Evolutionary conservation across 2,797 vertebrate genomes (phyloP), one percentile per base, ranked within the genome.

Genomic region (Heteromormyrus szaboi): DNA sequence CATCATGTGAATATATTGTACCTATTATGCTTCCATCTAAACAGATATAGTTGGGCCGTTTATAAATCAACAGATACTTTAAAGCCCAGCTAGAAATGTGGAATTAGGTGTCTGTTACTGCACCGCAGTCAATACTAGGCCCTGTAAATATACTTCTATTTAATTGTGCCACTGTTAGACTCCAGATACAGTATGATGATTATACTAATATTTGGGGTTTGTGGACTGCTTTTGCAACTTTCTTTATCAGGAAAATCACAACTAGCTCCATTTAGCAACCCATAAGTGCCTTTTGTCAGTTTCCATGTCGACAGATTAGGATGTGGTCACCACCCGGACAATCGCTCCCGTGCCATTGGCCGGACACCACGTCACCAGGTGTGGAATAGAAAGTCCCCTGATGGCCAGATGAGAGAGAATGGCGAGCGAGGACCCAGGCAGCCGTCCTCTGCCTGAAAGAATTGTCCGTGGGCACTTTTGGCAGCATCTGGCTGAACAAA

Each of bases 381-480:
- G 87, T n/a, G 41, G 14, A 29, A 17, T 84, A 51, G 92, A 93
- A 29, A 65, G 22, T 9, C 87, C 29, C 76, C 76, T 44, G 59
- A 81, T 11, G 51, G 85, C 12, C 54, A 12, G 46, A 44, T 91
- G 9, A 79, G 17, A 79, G 5, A 37, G 11, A 72, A 2, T 25
- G 4, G 19, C 19, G 53, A 53, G 33, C 56, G 53, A 92, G 89
- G 92, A 94, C 91, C n/a, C 89, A 91, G 91, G 91, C 92, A 91
- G 90, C 93, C 93, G 93, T 92, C 92, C 92, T 93, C 92, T 92
- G 91, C 91, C 93, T 93, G 93, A 93, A 92, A 93, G 91, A 92
- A 91, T 91, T 93, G 89, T 94, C 95, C 93, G 94, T 93, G 84
- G 95, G 95, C 94, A 86, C 88, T 95, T 94, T 93, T 95, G 94